Conservation (phyloP, 2,888 invertebrate species). For the Colletes collaris region DNA sequence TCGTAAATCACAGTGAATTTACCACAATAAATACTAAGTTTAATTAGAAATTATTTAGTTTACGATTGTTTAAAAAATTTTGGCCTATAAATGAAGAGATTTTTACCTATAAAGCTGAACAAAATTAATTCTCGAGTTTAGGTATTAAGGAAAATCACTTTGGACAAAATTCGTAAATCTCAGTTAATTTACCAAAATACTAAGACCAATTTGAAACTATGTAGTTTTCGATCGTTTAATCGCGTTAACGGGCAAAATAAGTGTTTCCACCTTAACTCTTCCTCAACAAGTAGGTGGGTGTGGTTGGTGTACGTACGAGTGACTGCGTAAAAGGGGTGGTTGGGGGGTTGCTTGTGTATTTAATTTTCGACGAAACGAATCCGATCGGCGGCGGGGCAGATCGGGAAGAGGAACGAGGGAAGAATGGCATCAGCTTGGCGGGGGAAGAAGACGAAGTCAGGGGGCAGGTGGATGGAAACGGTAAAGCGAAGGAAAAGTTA, state of each 20-base stretch:
- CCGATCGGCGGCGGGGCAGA: constrained; percentile 60
- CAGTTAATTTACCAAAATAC: too few relatives aligned
- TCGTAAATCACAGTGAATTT: too few relatives aligned
- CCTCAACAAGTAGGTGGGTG: constrained; percentile 77
- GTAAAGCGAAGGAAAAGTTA: constrained; percentile 47
- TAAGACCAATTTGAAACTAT: too few relatives aligned
- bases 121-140: too few relatives aligned
- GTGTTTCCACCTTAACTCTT: constrained; percentile 68
- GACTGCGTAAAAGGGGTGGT: constrained; percentile 23
- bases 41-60: too few relatives aligned
- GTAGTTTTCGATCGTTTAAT: too few relatives aligned
- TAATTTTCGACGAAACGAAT: constrained; percentile 80
- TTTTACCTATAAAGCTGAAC: too few relatives aligned
- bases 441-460: not conserved
- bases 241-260: constrained; percentile 14
- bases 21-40: too few relatives aligned
- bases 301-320: constrained; percentile 61
- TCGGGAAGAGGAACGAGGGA: constrained; percentile 19
- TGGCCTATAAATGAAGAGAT: too few relatives aligned
- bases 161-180: too few relatives aligned
- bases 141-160: too few relatives aligned
- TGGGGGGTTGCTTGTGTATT: constrained; percentile 73
- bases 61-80: too few relatives aligned
- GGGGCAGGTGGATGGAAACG: constrained; percentile 5
- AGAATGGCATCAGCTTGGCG: not conserved